These are phyloP conservation scores for Delia radicum DNA, from an alignment of 1,140 invertebrate species.

Conservation along the genomic window DNA sequence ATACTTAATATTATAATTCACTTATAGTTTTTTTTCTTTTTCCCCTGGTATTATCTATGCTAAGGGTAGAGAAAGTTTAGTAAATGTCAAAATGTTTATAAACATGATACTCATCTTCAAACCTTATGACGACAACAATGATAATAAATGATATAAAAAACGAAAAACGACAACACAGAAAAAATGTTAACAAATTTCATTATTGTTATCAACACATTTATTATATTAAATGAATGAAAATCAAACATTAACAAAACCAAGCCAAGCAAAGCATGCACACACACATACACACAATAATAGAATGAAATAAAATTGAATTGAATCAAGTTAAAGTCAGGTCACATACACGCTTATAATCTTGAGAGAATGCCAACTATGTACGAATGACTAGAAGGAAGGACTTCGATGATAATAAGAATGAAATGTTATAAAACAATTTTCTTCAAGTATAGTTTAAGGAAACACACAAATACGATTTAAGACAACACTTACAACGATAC, in stretches of 20 bases:
- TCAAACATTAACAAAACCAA: not conserved
- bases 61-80: not conserved
- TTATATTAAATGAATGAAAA: not conserved
- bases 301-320: not conserved
- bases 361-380: not conserved
- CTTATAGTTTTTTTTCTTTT: too few species aligned
- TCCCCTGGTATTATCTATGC: too few species aligned
- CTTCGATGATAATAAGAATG: not conserved
- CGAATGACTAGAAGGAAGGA: too few species aligned
- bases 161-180: not conserved
- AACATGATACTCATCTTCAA: not conserved
- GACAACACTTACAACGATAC: too few species aligned
- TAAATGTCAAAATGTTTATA: not conserved
- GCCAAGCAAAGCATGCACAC: not conserved
- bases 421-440: not conserved
- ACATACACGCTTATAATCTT: not conserved
- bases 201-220: conserved; percentile 5
- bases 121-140: not conserved
- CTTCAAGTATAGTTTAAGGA: not conserved
- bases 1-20: too few species aligned
- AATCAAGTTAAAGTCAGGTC: not conserved
- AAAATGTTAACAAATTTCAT: not conserved
- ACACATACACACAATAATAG: not conserved
- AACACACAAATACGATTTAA: too few species aligned
- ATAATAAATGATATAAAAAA: not conserved